Evolutionary conservation across 2,113 vertebrate species (phyloP).

Genomic region (Eubucco bourcierii): DNA sequence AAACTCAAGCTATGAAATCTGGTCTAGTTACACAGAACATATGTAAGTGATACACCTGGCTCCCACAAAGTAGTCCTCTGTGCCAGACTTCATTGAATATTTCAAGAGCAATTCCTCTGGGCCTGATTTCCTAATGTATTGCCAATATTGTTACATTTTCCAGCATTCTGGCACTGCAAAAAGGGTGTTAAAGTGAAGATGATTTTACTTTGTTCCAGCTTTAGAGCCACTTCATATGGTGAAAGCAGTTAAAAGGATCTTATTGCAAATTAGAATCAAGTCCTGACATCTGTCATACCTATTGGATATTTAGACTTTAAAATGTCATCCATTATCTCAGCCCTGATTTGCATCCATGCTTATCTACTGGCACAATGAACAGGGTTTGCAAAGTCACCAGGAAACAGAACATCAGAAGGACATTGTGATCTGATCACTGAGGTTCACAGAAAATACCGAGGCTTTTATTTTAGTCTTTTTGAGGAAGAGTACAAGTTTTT

Average conservation of each 20-base stretch:
- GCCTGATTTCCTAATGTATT: conserved; percentile 11
- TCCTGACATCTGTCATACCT: conserved; percentile 35
- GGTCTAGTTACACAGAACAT: not conserved
- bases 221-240: conserved; percentile 9
- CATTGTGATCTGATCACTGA: not conserved
- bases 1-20: not conserved
- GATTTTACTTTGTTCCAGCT: conserved; percentile 27
- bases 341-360: conserved; percentile 11
- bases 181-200: conserved; percentile 23
- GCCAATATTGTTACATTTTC: conserved; percentile 35
- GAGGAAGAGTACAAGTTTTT: not conserved
- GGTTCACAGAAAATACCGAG: not conserved
- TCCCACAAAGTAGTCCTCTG: not conserved
- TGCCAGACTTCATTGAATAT: not conserved
- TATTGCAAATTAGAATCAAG: conserved; percentile 44
- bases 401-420: not conserved
- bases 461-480: not conserved
- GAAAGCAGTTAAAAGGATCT: conserved; percentile 37
- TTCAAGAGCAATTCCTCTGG: conserved; percentile 7
- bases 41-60: not conserved
- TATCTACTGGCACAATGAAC: not conserved
- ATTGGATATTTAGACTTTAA: conserved; percentile 38
- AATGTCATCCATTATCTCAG: conserved; percentile 37
- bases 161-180: conserved; percentile 19
- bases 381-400: not conserved